Conservation (phyloP, 2,888 invertebrate genomes). For the Celastrina argiolus region DNA sequence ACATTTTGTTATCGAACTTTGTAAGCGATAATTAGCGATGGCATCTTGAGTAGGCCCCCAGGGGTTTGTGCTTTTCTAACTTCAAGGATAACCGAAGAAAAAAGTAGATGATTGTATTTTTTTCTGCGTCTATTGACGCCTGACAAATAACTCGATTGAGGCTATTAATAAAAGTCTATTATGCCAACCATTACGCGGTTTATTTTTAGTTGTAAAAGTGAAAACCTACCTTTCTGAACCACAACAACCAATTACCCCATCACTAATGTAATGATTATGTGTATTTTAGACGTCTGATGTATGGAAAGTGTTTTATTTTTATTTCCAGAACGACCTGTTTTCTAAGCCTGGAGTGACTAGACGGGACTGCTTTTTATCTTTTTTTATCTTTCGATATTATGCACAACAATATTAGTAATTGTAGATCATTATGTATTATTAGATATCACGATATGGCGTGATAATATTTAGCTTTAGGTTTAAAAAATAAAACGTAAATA, state of each 20-base stretch:
- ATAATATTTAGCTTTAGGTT: neutral
- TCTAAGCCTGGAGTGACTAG: constrained; percentile 4
- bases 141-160: neutral
- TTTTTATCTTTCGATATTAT: neutral
- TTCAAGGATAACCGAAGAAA: neutral
- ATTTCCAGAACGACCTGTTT: neutral
- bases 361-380: neutral
- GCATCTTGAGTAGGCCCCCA: no score
- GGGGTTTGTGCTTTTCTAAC: neutral
- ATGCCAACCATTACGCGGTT: neutral
- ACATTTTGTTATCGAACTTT: no score
- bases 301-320: constrained; percentile 12
- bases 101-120: neutral
- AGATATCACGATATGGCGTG: neutral
- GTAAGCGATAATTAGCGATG: no score
- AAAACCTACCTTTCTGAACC: constrained; percentile 7
- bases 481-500: neutral
- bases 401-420: neutral
- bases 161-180: neutral
- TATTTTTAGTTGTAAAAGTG: constrained; percentile 7
- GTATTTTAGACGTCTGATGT: neutral
- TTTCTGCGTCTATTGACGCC: neutral
- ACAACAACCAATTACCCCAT: neutral
- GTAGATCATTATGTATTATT: neutral
- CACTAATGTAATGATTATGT: constrained; percentile 9